A percentile compares a stretch with the other conserved stretches of the same genome.
phyloP scores from a whole-genome alignment of 2,888 invertebrate genomes.

The Lasioglossum zephyrum region DNA sequence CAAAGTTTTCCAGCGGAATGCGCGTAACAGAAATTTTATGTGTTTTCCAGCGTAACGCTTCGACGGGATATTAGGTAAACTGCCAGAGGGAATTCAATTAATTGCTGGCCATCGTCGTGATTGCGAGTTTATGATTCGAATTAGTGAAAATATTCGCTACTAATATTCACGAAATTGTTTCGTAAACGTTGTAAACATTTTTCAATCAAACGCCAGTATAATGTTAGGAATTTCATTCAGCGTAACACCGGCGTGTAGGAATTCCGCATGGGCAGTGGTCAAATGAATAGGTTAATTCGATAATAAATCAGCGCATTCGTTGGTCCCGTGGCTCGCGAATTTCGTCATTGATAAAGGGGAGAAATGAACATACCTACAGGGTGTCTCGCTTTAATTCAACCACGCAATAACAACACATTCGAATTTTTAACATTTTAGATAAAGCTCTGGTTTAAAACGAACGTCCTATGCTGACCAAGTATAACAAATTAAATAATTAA shows the following conservation, averaged over 20 bases:
- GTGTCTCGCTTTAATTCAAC: background rate
- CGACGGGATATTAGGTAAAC: background rate
- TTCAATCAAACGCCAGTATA: background rate
- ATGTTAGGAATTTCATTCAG: slow-evolving; percentile 20
- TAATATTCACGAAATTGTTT: slow-evolving; percentile 11
- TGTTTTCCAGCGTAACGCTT: background rate
- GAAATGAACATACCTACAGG: background rate
- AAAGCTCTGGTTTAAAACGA: background rate
- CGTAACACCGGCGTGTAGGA: background rate
- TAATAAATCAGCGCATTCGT: slow-evolving; percentile 19
- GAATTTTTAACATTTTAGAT: background rate
- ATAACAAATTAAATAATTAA: no score
- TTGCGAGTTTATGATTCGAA: background rate
- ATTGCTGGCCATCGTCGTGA: background rate
- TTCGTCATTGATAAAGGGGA: slow-evolving; percentile 17
- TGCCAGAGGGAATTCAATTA: slow-evolving; percentile 24
- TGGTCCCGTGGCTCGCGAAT: slow-evolving; percentile 24
- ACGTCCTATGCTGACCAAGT: background rate
- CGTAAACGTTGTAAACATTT: background rate
- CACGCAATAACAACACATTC: background rate
- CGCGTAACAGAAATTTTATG: background rate
- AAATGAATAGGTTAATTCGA: slow-evolving; percentile 37
- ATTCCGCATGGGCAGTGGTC: slow-evolving; percentile 24
- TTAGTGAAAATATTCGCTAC: background rate
- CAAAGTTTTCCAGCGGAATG: background rate